Percentiles rank a stretch among this genome's conserved stretches.
Evolutionary conservation across 2,888 invertebrate species (phyloP).

Genomic region (Perdita meconis): DNA sequence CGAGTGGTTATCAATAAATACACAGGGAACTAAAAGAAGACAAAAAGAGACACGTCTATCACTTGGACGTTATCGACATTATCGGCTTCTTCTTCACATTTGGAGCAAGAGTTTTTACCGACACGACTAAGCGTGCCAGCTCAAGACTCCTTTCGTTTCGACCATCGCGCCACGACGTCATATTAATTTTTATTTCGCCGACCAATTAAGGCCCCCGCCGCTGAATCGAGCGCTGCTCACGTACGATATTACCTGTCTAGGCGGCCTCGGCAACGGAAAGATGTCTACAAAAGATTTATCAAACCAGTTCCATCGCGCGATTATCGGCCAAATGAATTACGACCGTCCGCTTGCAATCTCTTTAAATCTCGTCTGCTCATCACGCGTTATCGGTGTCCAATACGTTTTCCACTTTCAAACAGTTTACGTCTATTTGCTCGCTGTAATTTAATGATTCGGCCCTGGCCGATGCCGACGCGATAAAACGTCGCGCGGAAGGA

Average conservation of each 20-base stretch:
- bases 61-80: background rate
- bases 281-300: constrained; percentile 61
- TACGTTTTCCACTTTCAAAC: constrained; percentile 48
- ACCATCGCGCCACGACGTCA: constrained; percentile 3
- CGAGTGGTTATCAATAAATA: background rate
- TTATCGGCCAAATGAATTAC: constrained; percentile 60
- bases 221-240: constrained; percentile 35
- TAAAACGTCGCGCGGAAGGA: constrained; percentile 35
- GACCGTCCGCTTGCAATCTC: constrained; percentile 36
- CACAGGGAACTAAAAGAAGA: background rate
- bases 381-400: constrained; percentile 48
- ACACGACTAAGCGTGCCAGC: background rate
- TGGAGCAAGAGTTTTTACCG: background rate
- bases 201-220: constrained; percentile 33
- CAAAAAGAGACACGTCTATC: no score
- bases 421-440: constrained; percentile 49
- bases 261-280: constrained; percentile 21
- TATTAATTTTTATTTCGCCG: constrained; percentile 38
- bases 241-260: constrained; percentile 54
- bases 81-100: background rate
- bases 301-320: constrained; percentile 56
- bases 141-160: constrained; percentile 3
- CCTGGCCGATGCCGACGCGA: constrained; percentile 34
- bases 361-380: constrained; percentile 47
- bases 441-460: constrained; percentile 47